phyloP scores from a whole-genome alignment of 2,888 invertebrate genomes.

The Brachyptera putata region DNA sequence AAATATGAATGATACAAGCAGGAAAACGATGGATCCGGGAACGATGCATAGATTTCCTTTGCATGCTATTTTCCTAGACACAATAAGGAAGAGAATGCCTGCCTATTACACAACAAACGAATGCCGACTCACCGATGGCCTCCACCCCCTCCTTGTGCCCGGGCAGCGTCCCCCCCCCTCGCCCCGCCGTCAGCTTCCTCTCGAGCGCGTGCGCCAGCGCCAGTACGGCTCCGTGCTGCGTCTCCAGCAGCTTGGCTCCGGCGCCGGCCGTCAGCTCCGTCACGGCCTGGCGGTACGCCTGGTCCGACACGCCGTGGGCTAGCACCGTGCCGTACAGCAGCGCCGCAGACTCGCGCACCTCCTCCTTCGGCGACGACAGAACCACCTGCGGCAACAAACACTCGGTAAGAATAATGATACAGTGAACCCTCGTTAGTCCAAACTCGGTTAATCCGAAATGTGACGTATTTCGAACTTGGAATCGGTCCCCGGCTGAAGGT shows the following conservation, averaged over 20 bases:
- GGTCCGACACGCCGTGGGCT: conserved; percentile 51
- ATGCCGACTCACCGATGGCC: conserved; percentile 52
- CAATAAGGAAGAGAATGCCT: too few relatives aligned
- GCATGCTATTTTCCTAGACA: too few relatives aligned
- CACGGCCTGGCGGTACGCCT: conserved; percentile 53
- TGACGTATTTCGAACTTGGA: too few relatives aligned
- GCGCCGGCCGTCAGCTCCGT: conserved; percentile 45
- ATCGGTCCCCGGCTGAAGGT: too few relatives aligned
- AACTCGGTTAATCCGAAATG: too few relatives aligned
- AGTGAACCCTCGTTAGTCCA: too few relatives aligned
- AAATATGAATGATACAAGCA: too few relatives aligned
- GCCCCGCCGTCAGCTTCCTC: conserved; percentile 55
- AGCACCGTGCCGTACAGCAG: conserved; percentile 70
- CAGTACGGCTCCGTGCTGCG: conserved; percentile 73
- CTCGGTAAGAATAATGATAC: too few relatives aligned
- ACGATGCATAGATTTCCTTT: too few relatives aligned
- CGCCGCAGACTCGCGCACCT: conserved; percentile 67
- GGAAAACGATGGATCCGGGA: too few relatives aligned
- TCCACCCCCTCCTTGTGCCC: conserved; percentile 56
- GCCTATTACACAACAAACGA: background rate
- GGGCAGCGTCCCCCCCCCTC: conserved; percentile 45
- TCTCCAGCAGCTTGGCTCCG: conserved; percentile 50
- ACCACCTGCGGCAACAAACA: conserved; percentile 52
- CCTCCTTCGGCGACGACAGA: conserved; percentile 68
- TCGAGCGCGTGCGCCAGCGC: conserved; percentile 69